These are phyloP conservation scores for Leistus spinibarbis DNA, from an alignment of 2,888 invertebrate genomes.

Conservation along the genomic window DNA sequence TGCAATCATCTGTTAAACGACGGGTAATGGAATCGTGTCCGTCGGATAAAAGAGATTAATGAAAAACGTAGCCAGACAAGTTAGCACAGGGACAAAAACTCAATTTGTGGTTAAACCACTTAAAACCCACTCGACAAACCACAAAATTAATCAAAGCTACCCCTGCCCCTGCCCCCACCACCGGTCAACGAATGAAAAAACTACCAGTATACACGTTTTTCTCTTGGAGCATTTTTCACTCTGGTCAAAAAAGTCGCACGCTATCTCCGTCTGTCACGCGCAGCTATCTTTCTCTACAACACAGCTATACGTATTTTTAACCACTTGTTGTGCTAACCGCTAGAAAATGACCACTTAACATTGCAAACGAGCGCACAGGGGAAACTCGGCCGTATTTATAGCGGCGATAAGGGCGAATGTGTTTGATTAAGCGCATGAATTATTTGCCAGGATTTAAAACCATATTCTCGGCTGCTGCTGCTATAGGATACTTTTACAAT, in stretches of 20 bases:
- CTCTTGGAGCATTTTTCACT: neutral
- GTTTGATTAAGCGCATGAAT: neutral
- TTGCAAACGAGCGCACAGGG: neutral
- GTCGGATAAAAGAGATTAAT: neutral
- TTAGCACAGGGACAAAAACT: slow-evolving; percentile 12
- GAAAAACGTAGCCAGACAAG: neutral
- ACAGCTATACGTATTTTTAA: neutral
- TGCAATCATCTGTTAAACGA: too few species aligned
- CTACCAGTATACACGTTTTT: neutral
- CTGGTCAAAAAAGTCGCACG: neutral
- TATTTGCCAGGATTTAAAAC: slow-evolving; percentile 25
- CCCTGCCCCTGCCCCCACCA: neutral
- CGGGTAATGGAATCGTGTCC: too few species aligned
- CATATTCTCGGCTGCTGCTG: slow-evolving; percentile 26
- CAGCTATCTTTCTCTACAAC: neutral
- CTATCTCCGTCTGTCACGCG: neutral
- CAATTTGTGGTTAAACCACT: slow-evolving; percentile 34
- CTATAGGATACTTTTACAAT: slow-evolving; percentile 4
- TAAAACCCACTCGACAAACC: slow-evolving; percentile 35
- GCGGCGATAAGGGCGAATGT: neutral
- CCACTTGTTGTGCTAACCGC: slow-evolving; percentile 3
- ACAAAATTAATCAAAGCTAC: slow-evolving; percentile 20
- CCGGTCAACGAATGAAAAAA: neutral
- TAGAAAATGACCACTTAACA: slow-evolving; percentile 1
- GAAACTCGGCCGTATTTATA: neutral